Percentiles rank a stretch among this genome's conserved stretches.
Conservation (phyloP, 2,797 vertebrate species). For the Cossypha caffra region DNA sequence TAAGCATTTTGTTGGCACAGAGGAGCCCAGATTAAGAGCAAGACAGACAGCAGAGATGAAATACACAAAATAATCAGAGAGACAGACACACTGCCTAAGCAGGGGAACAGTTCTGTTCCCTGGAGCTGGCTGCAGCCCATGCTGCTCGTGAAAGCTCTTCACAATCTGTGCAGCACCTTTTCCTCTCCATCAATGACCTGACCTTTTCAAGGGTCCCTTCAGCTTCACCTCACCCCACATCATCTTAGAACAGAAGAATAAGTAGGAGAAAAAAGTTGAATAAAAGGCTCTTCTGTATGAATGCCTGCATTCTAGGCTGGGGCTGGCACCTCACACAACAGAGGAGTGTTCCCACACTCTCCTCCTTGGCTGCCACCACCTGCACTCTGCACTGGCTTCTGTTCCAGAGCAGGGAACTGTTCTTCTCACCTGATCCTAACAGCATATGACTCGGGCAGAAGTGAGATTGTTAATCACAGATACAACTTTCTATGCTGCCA, state of each 20-base stretch:
- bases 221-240: slow-evolving; percentile 5
- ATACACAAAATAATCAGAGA: slow-evolving; percentile 60
- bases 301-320: not conserved
- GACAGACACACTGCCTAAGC: slow-evolving; percentile 15
- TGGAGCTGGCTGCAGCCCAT: not conserved
- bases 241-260: not conserved
- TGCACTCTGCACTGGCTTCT: not conserved
- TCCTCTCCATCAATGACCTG: slow-evolving; percentile 14
- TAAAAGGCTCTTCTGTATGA: not conserved
- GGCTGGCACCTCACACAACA: not conserved
- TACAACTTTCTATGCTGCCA: not conserved
- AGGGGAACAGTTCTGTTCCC: slow-evolving; percentile 14
- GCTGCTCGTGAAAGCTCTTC: slow-evolving; percentile 20
- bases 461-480: not conserved
- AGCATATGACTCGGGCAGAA: not conserved
- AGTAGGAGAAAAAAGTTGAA: not conserved
- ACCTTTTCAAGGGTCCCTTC: slow-evolving; percentile 48
- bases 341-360: not conserved
- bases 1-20: slow-evolving; percentile 65
- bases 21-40: slow-evolving; percentile 59
- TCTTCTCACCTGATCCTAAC: not conserved
- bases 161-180: not conserved
- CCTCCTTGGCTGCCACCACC: not conserved
- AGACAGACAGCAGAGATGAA: slow-evolving; percentile 62
- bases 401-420: not conserved